Base-by-base conservation (phyloP, 2,113 vertebrate species). In the Dasyprocta punctata region DNA sequence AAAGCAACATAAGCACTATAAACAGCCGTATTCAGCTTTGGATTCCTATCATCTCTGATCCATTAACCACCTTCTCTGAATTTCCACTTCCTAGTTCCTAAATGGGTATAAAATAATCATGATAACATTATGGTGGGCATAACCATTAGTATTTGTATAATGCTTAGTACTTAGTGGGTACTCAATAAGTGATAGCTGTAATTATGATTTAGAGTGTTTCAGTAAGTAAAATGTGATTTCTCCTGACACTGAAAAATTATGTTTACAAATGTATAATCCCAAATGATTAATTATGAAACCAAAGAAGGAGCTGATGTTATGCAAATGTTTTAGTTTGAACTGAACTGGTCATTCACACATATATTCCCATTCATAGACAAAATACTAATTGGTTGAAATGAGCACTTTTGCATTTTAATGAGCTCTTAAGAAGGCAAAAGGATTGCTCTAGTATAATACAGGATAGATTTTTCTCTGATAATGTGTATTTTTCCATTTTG, bases 301-400 rank as follows among this genome's bases (percentile, higher is more conserved):
- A 61, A 95, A 93, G 67, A 96, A 95, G 94, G 71, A 92, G 65
- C 71, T 92, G 73, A 96, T 90, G 58, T 94, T 97, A 96, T 90
- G 89, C 81, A 97, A 98, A 97, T 96, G 44, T 97, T 95, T 97
- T 94, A 81, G 69, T 97, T 95, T 95, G 33, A 65, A 36, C 58
- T 90, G 73, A 44, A 94, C 96, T 83, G 49, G 81, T 89, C 96
- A 97, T 97, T 98, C 95, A 95, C 78, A 97, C 94, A 95, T 97
- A 97, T 96, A 95, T 95, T 98, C 77, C 96, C 97, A 90, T 98
- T 98, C 94, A 97, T 82, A 98, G 89, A 63, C 90, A 97, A 97
- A 80, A 95, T 97, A 97, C 98, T 98, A 98, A 98, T 98, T 98
- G 95, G 94, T 96, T 97, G 97, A 98, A 97, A 98, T 96, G 97